Evolutionary conservation across 2,888 invertebrate species (phyloP), one percentile per base, ranked within the genome.

Genomic region (Tachystola acroxantha): DNA sequence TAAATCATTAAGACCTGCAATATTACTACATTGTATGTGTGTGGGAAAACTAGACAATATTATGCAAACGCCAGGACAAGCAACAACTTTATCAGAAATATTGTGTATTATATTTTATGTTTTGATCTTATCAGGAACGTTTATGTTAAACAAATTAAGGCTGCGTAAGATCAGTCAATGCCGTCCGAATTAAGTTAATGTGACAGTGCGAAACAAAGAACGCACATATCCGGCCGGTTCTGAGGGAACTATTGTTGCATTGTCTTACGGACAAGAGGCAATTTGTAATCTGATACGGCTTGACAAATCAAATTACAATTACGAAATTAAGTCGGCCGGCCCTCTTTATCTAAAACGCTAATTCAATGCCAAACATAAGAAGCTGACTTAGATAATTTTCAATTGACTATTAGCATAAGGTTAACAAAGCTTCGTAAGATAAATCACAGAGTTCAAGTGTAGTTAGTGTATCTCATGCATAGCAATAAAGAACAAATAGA

Each of bases 201-300:
- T 46, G 50, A 61, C 47, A 50, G 39, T 42, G 38, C 42, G 48
- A 50, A 58, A 64, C 62, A 64, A 63, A 67, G 61, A 57, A 39
- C 43, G 37, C 37, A 49, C 47, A 52, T 53, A 60, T 67, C 68
- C 66, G 60, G 57, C 52, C 48, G 42, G 26, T 51, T 50, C 56
- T 54, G 54, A 48, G 50, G 55, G 46, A 64, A 58, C 64, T 58
- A 67, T 70, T 65, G 64, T 58, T 59, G 51, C 53, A 64, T 65
- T 64, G 66, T 72, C 43, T 57, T 51, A 37, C 42, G 48, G 50
- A 53, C 53, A 48, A 46, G 48, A 48, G 43, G 55, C 48, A 54
- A 67, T 67, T 65, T 64, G 57, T 72, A 64, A 57, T 53, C 54
- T 53, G 60, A 59, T 54, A 57, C 51, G 34, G 38, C 56, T 60